Percentiles rank a stretch among this genome's conserved stretches.
These are phyloP conservation scores for Narcine bancroftii DNA, from an alignment of 2,113 vertebrate species.

Conservation along the genomic window DNA sequence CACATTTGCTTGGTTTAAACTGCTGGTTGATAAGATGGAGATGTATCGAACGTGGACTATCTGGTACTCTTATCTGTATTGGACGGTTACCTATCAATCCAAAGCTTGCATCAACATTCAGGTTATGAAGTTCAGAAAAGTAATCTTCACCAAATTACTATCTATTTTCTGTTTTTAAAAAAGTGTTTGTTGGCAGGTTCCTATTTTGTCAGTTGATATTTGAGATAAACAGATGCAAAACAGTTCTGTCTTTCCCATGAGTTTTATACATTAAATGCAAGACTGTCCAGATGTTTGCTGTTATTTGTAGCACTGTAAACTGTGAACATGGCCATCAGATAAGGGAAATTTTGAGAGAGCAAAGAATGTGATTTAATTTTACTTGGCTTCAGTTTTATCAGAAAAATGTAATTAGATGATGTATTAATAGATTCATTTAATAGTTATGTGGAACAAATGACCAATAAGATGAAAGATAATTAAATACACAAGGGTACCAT, in stretches of 20 bases:
- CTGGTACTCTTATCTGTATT: not conserved
- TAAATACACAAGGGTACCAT: not conserved
- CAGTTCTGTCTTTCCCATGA: not conserved
- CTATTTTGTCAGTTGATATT: not conserved
- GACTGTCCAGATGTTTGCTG: no score
- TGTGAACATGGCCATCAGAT: not conserved
- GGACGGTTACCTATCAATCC: not conserved
- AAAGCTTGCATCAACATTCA: not conserved
- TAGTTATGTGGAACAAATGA: not conserved
- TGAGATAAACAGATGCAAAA: not conserved
- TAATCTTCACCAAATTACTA: not conserved
- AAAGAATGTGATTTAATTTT: not conserved
- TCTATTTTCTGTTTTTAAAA: not conserved
- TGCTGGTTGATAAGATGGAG: not conserved
- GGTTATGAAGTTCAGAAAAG: not conserved
- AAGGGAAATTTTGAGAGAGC: not conserved
- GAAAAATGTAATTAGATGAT: conserved; percentile 6
- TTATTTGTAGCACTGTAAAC: not conserved
- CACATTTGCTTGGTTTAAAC: no score
- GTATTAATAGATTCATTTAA: conserved; percentile 32
- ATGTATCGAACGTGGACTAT: not conserved
- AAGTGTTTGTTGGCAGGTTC: not conserved
- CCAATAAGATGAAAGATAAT: not conserved
- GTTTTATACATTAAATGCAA: not conserved
- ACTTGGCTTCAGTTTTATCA: not conserved